Evolutionary conservation across 2,797 vertebrate species (phyloP).

Genomic region (Chromobotia macracanthus): DNA sequence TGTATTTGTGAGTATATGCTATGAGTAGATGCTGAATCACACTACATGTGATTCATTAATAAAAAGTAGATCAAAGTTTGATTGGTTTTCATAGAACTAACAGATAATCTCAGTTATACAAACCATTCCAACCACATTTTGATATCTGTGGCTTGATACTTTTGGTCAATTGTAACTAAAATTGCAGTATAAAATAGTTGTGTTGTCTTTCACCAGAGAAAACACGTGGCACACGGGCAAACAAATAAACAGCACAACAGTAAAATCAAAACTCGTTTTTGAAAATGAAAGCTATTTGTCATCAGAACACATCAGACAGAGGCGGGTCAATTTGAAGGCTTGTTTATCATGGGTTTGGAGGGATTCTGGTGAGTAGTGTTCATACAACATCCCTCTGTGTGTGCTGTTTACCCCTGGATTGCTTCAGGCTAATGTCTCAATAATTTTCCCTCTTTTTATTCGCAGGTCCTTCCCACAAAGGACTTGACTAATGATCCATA

Average conservation of each 20-base stretch:
- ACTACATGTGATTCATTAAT: too few species aligned
- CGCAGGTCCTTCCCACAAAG: conserved; percentile 99
- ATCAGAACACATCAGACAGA: conserved; percentile 69
- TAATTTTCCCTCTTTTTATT: conserved; percentile 98
- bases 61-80: too few species aligned
- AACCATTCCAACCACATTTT: not conserved
- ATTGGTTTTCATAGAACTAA: too few species aligned
- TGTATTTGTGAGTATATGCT: not conserved
- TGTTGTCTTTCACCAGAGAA: conserved; percentile 11
- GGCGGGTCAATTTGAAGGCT: conserved; percentile 78
- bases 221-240: conserved; percentile 1
- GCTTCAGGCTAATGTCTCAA: conserved; percentile 99
- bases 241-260: conserved; percentile 17
- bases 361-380: conserved; percentile 81
- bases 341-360: conserved; percentile 79
- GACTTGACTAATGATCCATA: conserved; percentile 99
- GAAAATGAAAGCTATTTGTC: conserved; percentile 71
- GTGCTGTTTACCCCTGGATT: conserved; percentile 99
- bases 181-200: not conserved
- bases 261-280: conserved; percentile 48
- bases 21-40: too few species aligned
- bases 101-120: too few species aligned
- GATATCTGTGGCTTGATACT: not conserved
- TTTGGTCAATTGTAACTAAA: not conserved
- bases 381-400: conserved; percentile 86